Evolutionary conservation across 1,140 invertebrate genomes (phyloP).

Genomic region (Euglossa dilemma): DNA sequence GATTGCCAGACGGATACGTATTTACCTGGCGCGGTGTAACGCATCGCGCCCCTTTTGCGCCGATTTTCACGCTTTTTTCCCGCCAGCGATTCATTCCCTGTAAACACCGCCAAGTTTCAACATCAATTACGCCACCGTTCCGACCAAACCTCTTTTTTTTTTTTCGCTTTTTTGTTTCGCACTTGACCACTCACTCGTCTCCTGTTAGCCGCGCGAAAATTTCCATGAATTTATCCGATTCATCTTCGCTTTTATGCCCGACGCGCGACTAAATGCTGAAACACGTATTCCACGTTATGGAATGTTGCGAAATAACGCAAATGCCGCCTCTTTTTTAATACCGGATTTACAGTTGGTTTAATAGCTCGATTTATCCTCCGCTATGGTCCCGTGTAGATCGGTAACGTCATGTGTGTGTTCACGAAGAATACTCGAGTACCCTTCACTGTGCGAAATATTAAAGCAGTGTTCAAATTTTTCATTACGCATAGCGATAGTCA

Average conservation of each 20-base stretch:
- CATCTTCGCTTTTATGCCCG: neutral
- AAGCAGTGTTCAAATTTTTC: too few relatives aligned
- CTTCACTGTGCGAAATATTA: too few relatives aligned
- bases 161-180: constrained; percentile 1
- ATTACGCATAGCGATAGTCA: too few relatives aligned
- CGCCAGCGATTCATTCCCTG: constrained; percentile 9
- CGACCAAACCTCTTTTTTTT: neutral
- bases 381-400: too few relatives aligned
- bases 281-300: neutral
- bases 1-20: constrained; percentile 43
- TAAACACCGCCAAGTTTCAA: constrained; percentile 18
- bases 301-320: neutral
- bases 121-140: constrained; percentile 30
- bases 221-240: constrained; percentile 39
- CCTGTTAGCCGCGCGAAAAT: constrained; percentile 14
- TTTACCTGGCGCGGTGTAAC: neutral
- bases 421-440: too few relatives aligned
- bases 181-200: neutral
- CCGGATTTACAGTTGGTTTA: too few relatives aligned
- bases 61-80: neutral
- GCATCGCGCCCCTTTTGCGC: neutral
- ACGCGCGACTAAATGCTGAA: neutral
- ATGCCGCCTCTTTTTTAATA: neutral
- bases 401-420: too few relatives aligned
- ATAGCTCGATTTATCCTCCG: too few relatives aligned